Conservation (phyloP, 2,888 invertebrate genomes). For the Erannis defoliaria region DNA sequence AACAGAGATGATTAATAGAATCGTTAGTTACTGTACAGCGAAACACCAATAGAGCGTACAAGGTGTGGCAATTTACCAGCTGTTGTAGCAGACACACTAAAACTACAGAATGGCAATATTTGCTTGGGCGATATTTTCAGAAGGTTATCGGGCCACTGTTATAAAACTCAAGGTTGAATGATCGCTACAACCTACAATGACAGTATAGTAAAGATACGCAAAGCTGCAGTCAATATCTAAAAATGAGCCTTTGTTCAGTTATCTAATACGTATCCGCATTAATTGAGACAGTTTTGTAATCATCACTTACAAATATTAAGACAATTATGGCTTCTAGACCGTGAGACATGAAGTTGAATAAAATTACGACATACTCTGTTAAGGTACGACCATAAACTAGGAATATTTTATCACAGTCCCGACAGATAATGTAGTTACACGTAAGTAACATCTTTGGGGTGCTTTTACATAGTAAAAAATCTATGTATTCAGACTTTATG, state of each 20-base stretch:
- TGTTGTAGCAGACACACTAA: conserved; percentile 44
- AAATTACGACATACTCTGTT: conserved; percentile 45
- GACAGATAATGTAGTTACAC: background rate
- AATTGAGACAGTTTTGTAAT: background rate
- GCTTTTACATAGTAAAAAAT: background rate
- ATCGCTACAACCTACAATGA: conserved; percentile 10
- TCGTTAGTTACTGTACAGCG: conserved; percentile 36
- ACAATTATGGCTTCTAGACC: conserved; percentile 4
- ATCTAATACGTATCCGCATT: conserved; percentile 7
- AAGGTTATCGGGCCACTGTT: conserved; percentile 28
- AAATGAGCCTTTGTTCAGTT: background rate
- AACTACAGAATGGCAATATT: conserved; percentile 44
- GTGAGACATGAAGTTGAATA: background rate
- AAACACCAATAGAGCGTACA: conserved; percentile 40
- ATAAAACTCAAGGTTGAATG: conserved; percentile 33
- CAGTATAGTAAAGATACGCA: background rate
- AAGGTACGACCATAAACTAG: conserved; percentile 12
- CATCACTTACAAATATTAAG: conserved; percentile 1
- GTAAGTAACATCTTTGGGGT: background rate
- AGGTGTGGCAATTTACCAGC: conserved; percentile 46
- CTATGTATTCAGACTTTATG: background rate
- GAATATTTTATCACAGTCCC: conserved; percentile 1
- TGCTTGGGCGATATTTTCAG: conserved; percentile 33
- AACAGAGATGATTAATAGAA: conserved; percentile 39
- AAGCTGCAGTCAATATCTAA: background rate